Conservation (phyloP, 2,888 invertebrate genomes). For the Abscondita cerata region DNA sequence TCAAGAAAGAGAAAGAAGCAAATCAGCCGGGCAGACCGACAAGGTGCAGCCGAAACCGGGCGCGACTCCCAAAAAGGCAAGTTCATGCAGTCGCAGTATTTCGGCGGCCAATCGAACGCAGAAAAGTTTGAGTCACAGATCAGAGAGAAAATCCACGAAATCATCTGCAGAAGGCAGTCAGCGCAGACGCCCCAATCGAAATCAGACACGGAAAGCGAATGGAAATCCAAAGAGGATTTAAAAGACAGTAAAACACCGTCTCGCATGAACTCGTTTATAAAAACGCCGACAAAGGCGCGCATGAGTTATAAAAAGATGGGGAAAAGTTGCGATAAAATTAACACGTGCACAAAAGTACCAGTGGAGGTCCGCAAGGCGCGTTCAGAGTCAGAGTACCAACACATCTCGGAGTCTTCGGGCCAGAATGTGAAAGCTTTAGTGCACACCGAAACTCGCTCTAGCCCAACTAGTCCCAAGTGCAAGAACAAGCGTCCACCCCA, state of each 20-base stretch:
- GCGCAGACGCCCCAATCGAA: slow-evolving; percentile 37
- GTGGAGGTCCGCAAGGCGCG: slow-evolving; percentile 48
- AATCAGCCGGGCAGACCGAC: slow-evolving; percentile 53
- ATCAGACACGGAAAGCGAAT: slow-evolving; percentile 43
- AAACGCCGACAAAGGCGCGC: slow-evolving; percentile 50
- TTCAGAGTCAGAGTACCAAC: slow-evolving; percentile 63
- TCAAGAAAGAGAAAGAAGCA: slow-evolving; percentile 55
- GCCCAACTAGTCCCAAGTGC: slow-evolving; percentile 56
- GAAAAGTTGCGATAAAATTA: slow-evolving; percentile 59
- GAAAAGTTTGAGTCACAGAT: slow-evolving; percentile 59
- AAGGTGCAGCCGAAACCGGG: slow-evolving; percentile 38
- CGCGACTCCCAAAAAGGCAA: slow-evolving; percentile 42
- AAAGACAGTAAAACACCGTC: slow-evolving; percentile 57
- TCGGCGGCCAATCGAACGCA: slow-evolving; percentile 51
- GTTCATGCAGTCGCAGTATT: slow-evolving; percentile 36
- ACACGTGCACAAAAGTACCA: slow-evolving; percentile 49
- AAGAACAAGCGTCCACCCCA: slow-evolving; percentile 50
- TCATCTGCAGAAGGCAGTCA: slow-evolving; percentile 54
- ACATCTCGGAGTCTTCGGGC: slow-evolving; percentile 64
- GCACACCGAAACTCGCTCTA: slow-evolving; percentile 58
- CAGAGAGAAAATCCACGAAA: slow-evolving; percentile 59
- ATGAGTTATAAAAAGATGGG: slow-evolving; percentile 59
- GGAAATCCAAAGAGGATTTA: slow-evolving; percentile 58
- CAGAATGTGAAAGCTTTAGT: slow-evolving; percentile 63
- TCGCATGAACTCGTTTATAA: slow-evolving; percentile 47